These are phyloP conservation scores for Drosophila neocordata DNA, from an alignment of 1,140 invertebrate species.

Conservation along the genomic window DNA sequence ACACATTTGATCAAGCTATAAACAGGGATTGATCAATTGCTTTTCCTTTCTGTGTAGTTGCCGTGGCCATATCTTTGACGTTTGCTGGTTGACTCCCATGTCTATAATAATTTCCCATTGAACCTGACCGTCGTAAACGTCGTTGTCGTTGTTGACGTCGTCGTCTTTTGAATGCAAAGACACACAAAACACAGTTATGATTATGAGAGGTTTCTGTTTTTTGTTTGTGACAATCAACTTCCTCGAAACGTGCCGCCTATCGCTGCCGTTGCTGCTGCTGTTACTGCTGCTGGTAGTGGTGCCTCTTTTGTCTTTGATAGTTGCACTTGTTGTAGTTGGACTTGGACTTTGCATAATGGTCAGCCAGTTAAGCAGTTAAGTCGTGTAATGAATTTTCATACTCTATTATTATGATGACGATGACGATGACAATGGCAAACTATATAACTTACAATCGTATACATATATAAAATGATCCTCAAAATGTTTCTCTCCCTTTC, in stretches of 20 bases:
- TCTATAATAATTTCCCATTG: conserved; percentile 71
- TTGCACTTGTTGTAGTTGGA: conserved; percentile 24
- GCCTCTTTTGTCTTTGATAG: conserved; percentile 7
- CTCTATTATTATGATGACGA: conserved; percentile 50
- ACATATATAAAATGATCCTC: conserved; percentile 20
- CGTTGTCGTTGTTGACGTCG: conserved; percentile 21
- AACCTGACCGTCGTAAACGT: conserved; percentile 67
- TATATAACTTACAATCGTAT: neutral
- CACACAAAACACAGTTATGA: conserved; percentile 59
- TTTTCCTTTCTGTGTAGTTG: conserved; percentile 6
- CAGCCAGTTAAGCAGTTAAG: conserved; percentile 40
- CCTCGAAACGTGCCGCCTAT: conserved; percentile 62
- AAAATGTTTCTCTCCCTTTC: neutral
- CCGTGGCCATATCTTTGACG: neutral
- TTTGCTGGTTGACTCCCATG: conserved; percentile 41
- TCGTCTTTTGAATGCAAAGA: conserved; percentile 32
- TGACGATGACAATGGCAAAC: conserved; percentile 29
- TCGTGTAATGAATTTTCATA: conserved; percentile 60
- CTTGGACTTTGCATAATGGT: conserved; percentile 58
- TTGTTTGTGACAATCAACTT: conserved; percentile 70
- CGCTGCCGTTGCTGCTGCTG: conserved; percentile 22
- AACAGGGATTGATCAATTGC: neutral
- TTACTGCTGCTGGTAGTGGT: conserved; percentile 23
- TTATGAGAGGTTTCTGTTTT: conserved; percentile 50
- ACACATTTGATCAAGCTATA: neutral